Conservation (phyloP, 2,797 vertebrate species). For the Lycodopsis pacificus region DNA sequence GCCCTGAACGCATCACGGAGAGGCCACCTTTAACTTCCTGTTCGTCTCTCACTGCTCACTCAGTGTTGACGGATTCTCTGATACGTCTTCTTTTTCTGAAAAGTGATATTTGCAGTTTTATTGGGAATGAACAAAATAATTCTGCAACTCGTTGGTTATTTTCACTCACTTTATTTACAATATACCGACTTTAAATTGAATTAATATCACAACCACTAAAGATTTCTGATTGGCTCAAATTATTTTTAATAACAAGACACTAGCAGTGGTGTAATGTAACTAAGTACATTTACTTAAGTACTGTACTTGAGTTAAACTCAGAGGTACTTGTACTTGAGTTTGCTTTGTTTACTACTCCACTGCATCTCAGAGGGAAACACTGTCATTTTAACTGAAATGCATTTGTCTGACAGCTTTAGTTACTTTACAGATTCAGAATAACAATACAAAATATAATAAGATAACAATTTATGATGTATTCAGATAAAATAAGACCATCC, state of each 20-base stretch:
- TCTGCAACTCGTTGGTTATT: background rate
- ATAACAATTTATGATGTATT: background rate
- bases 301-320: too few relatives aligned
- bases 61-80: too few relatives aligned
- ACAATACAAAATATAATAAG: background rate
- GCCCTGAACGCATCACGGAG: constrained; percentile 26
- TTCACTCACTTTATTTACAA: background rate
- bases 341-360: too few relatives aligned
- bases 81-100: background rate
- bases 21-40: constrained; percentile 26
- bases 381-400: too few relatives aligned
- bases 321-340: too few relatives aligned
- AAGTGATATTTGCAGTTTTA: background rate
- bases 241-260: too few relatives aligned
- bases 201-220: background rate
- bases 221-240: background rate
- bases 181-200: background rate
- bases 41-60: background rate
- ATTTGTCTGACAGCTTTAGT: background rate
- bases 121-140: too few relatives aligned
- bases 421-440: background rate
- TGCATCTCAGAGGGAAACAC: too few relatives aligned
- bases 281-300: too few relatives aligned
- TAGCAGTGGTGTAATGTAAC: too few relatives aligned
- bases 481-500: too few relatives aligned